These are phyloP conservation scores for Dicrurus megarhynchus DNA, from an alignment of 2,113 vertebrate genomes.

Conservation along the genomic window DNA sequence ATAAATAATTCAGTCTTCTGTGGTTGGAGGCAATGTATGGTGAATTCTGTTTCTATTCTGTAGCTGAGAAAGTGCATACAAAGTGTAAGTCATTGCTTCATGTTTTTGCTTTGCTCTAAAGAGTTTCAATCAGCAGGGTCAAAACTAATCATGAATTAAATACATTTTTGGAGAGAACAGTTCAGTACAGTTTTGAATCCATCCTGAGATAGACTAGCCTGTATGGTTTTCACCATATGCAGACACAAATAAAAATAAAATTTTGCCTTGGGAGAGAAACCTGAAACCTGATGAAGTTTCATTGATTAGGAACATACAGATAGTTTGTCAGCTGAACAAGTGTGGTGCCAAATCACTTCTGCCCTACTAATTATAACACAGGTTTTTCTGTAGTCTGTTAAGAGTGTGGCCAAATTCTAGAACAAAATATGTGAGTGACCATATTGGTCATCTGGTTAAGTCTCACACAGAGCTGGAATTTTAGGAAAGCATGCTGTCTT, in stretches of 20 bases:
- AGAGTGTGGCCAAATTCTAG: not conserved
- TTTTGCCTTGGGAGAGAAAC: not conserved
- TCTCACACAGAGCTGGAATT: not conserved
- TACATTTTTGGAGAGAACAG: not conserved
- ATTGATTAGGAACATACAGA: not conserved
- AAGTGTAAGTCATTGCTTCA: not conserved
- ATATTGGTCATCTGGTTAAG: not conserved
- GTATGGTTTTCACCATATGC: not conserved
- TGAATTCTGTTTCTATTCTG: not conserved
- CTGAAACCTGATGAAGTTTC: not conserved
- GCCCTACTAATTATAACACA: not conserved
- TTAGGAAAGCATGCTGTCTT: not conserved
- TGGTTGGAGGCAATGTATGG: not conserved
- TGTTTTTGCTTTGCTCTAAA: not conserved
- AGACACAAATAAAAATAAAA: not conserved
- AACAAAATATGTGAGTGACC: not conserved
- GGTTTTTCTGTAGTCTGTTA: not conserved
- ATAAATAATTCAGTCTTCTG: not conserved
- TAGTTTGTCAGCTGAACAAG: not conserved
- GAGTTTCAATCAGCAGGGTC: not conserved
- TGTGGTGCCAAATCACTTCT: not conserved
- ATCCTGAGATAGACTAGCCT: not conserved
- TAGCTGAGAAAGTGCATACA: not conserved
- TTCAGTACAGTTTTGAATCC: not conserved
- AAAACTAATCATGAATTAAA: not conserved